Conservation (phyloP, 1,140 invertebrate species). For the Lasioglossum baleicum region DNA sequence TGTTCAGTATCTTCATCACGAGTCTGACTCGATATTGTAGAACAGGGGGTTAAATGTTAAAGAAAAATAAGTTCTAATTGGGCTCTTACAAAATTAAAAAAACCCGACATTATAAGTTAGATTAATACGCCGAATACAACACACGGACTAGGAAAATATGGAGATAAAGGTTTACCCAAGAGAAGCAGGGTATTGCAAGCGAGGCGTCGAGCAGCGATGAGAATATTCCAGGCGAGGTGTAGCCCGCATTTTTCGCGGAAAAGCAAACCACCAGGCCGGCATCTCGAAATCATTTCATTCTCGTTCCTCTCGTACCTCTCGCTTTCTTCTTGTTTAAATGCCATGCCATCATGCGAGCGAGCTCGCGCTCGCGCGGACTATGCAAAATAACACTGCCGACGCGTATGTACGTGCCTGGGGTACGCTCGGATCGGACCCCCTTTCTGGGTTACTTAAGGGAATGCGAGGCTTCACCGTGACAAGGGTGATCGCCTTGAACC, state of each 20-base stretch:
- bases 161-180: too few relatives aligned
- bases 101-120: too few relatives aligned
- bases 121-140: too few relatives aligned
- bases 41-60: too few relatives aligned
- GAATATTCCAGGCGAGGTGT: constrained; percentile 29
- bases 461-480: constrained; percentile 44
- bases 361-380: constrained; percentile 24
- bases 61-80: too few relatives aligned
- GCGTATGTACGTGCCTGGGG: constrained; percentile 45
- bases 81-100: too few relatives aligned
- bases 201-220: neutral
- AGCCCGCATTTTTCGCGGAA: constrained; percentile 23
- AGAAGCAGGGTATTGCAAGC: neutral
- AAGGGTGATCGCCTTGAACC: constrained; percentile 59
- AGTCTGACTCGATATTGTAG: too few relatives aligned
- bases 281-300: constrained; percentile 70
- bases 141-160: neutral
- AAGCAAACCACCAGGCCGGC: constrained; percentile 40
- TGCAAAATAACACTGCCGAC: constrained; percentile 62
- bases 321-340: constrained; percentile 69
- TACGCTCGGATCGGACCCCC: constrained; percentile 21
- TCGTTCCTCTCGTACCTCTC: constrained; percentile 53
- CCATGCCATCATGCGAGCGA: constrained; percentile 16
- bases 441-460: constrained; percentile 43
- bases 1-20: too few relatives aligned